Percentiles rank a stretch among this genome's conserved stretches.
phyloP scores from a whole-genome alignment of 92 coral and sea anemone species.

The Porites evermanni region DNA sequence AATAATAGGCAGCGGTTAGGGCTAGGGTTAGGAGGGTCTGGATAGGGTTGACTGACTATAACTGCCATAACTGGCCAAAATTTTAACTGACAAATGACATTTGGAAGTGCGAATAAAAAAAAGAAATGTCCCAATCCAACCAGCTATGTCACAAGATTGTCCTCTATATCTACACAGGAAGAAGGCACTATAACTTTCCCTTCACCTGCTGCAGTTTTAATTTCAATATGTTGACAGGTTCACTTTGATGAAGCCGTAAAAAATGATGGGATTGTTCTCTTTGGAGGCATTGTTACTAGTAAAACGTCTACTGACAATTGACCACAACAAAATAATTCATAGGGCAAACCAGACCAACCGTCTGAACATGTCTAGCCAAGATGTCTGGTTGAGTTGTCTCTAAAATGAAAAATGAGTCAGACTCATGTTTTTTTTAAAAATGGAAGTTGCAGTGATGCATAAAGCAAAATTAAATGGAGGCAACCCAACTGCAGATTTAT shows the following conservation, averaged over 20 bases:
- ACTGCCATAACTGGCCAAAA: too few relatives aligned
- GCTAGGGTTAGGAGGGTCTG: too few relatives aligned
- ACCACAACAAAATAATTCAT: slow-evolving; percentile 18
- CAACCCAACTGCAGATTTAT: neutral
- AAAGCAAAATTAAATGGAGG: slow-evolving; percentile 1
- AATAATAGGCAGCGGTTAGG: too few relatives aligned
- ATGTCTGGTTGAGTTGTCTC: slow-evolving; percentile 7
- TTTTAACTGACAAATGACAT: too few relatives aligned
- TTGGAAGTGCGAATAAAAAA: too few relatives aligned
- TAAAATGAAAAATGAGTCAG: slow-evolving; percentile 20
- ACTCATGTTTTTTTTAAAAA: neutral
- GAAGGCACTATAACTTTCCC: slow-evolving; percentile 21
- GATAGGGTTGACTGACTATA: too few relatives aligned
- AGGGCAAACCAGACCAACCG: slow-evolving; percentile 7
- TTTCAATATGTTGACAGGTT: slow-evolving; percentile 15
- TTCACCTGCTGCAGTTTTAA: slow-evolving; percentile 14
- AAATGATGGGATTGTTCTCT: slow-evolving; percentile 15
- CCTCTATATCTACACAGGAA: neutral
- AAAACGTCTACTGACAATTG: slow-evolving; percentile 13
- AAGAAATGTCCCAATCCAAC: too few relatives aligned
- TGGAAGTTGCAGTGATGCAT: slow-evolving; percentile 9
- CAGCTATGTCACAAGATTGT: neutral
- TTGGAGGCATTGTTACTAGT: slow-evolving; percentile 20
- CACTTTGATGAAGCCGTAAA: slow-evolving; percentile 9
- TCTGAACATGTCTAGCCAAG: slow-evolving; percentile 17